Evolutionary conservation across 35 echinoderm and acorn worm genomes (phyloP).

Genomic region (Heliocidaris tuberculata): DNA sequence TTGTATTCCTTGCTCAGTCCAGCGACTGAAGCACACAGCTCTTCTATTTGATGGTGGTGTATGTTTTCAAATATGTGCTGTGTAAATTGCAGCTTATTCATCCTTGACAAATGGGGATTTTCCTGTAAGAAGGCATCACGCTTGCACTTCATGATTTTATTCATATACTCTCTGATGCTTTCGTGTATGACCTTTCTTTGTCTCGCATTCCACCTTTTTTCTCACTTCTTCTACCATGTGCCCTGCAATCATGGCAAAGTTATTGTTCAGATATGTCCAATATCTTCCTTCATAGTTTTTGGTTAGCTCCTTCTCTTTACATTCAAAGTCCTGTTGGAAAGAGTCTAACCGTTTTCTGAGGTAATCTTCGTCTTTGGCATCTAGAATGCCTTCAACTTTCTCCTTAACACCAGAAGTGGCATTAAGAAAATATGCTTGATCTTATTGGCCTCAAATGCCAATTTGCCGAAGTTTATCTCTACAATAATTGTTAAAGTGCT

Average conservation of each 20-base stretch:
- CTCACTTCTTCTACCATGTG: slow-evolving; percentile 5
- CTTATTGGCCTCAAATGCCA: not conserved
- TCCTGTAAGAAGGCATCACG: slow-evolving; percentile 22
- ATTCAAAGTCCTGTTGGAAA: not conserved
- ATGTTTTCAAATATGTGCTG: not conserved
- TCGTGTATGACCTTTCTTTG: slow-evolving; percentile 26
- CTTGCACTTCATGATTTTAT: slow-evolving; percentile 2
- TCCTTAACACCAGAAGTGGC: not conserved
- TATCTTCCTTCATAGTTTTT: not conserved
- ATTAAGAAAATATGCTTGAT: not conserved
- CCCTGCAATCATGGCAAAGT: not conserved
- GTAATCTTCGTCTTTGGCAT: not conserved
- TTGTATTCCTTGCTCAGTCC: not conserved
- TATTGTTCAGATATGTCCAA: not conserved
- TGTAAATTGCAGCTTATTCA: slow-evolving; percentile 7
- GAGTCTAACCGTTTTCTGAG: not conserved
- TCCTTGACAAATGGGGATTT: slow-evolving; percentile 19
- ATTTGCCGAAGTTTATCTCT: not conserved
- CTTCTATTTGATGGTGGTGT: not conserved
- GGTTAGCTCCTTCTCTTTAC: not conserved
- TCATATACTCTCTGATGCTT: slow-evolving; percentile 38
- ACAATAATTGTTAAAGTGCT: not conserved
- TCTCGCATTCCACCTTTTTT: slow-evolving; percentile 22
- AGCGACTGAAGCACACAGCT: slow-evolving; percentile 10
- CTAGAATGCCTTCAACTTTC: not conserved